A percentile compares a stretch with the other conserved stretches of the same genome.
Evolutionary conservation across 64 coral and sea anemone genomes (phyloP).

Genomic region (Trachythela sp.): DNA sequence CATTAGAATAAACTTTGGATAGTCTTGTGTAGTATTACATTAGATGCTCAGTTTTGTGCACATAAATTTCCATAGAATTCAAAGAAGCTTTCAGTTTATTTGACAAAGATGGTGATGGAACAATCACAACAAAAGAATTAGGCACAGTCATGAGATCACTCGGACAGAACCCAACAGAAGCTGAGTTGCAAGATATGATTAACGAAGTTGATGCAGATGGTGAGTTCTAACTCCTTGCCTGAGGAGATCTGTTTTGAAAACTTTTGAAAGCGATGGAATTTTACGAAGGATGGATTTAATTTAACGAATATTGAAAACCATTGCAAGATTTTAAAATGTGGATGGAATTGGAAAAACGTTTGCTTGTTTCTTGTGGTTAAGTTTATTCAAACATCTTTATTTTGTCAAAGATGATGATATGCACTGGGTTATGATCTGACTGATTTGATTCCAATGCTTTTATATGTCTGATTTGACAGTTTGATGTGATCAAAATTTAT

Average conservation of each 20-base stretch:
- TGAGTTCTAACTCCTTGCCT: neutral
- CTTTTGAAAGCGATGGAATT: no score
- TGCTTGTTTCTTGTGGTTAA: no score
- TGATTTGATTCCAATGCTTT: no score
- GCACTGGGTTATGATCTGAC: no score
- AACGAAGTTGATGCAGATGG: conserved; percentile 85
- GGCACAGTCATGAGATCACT: conserved; percentile 77
- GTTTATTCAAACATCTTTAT: no score
- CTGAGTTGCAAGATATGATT: conserved; percentile 78
- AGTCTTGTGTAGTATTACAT: neutral
- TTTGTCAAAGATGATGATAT: neutral
- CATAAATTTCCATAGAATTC: conserved; percentile 48
- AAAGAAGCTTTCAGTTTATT: conserved; percentile 72
- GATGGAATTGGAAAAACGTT: no score
- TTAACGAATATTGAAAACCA: no score
- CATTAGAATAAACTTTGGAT: no score
- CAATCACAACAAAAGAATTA: conserved; percentile 68
- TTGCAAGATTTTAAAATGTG: no score
- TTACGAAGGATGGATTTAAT: no score
- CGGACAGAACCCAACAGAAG: conserved; percentile 75
- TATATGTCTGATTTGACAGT: no score
- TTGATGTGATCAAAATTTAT: no score
- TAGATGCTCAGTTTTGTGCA: neutral
- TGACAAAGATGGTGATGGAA: conserved; percentile 80
- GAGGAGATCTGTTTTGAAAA: neutral